Conservation (phyloP, 2,888 invertebrate species). For the Nymphalis c-album region DNA sequence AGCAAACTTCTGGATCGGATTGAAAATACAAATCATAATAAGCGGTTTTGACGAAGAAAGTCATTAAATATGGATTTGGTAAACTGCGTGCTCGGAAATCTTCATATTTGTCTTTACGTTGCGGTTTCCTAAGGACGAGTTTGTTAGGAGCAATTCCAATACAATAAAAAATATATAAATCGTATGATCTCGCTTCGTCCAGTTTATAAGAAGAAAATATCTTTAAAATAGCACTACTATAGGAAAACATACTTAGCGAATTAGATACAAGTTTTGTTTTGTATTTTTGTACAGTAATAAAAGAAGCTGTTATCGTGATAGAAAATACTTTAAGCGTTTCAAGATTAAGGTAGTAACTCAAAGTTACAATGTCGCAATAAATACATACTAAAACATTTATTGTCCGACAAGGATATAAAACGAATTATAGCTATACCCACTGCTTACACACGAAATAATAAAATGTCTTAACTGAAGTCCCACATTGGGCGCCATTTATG, state of each 20-base stretch:
- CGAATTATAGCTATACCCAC: conserved; percentile 5
- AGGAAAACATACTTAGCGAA: no score
- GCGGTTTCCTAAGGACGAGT: no score
- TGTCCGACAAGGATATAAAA: conserved; percentile 7
- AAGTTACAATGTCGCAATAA: conserved; percentile 14
- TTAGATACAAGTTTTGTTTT: no score
- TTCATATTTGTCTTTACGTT: conserved; percentile 8
- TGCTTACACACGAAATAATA: neutral
- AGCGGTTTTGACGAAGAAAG: conserved; percentile 19
- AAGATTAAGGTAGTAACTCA: conserved; percentile 17
- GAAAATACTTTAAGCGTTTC: conserved; percentile 11
- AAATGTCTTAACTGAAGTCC: neutral
- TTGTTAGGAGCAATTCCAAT: no score
- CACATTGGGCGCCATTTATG: neutral
- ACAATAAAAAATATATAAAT: no score
- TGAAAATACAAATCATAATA: neutral
- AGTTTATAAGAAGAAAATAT: no score
- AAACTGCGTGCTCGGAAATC: conserved; percentile 4
- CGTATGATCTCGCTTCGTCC: no score
- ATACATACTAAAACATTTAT: conserved; percentile 12
- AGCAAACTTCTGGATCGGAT: conserved; percentile 3
- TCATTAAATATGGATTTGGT: conserved; percentile 31
- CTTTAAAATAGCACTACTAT: no score
- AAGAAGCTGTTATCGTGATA: neutral
- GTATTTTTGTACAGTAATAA: neutral